phyloP scores from a whole-genome alignment of 2,888 invertebrate species.

The Holacanthella duospinosa region DNA sequence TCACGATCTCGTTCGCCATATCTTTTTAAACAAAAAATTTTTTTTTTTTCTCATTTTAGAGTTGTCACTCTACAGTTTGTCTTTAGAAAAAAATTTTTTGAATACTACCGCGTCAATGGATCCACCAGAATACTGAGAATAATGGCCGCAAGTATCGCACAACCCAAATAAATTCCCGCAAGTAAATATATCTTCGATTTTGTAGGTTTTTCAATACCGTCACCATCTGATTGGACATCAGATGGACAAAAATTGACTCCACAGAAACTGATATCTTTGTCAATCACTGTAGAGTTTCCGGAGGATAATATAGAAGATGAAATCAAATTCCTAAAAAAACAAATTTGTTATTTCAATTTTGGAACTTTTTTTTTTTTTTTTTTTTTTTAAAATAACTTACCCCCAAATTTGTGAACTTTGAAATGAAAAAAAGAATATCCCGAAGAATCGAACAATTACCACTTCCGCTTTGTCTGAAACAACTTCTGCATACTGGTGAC shows the following conservation, averaged over 20 bases:
- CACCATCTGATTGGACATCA: conserved; percentile 40
- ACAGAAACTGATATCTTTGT: conserved; percentile 46
- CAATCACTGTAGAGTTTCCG: conserved; percentile 43
- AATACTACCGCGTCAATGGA: conserved; percentile 65
- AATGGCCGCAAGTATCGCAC: conserved; percentile 71
- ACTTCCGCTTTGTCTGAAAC: conserved; percentile 79
- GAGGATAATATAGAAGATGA: conserved; percentile 78
- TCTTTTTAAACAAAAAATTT: conserved; percentile 44
- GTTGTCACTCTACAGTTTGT: too few species aligned
- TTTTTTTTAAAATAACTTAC: neutral
- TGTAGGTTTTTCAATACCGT: conserved; percentile 56
- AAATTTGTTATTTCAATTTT: neutral
- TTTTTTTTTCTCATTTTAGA: neutral
- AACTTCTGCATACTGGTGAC: conserved; percentile 77
- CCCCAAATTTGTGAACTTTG: conserved; percentile 90
- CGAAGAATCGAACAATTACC: conserved; percentile 92
- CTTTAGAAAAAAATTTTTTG: neutral
- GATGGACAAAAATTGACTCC: conserved; percentile 62
- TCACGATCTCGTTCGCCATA: conserved; percentile 75
- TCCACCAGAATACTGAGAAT: conserved; percentile 81
- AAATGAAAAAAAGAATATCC: conserved; percentile 87
- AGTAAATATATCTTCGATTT: conserved; percentile 79
- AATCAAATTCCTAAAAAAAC: conserved; percentile 60
- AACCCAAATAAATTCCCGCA: conserved; percentile 75
- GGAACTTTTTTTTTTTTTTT: neutral